Evolutionary conservation across 2,888 invertebrate species (phyloP).

Genomic region (Orthonychiurus folsomi): DNA sequence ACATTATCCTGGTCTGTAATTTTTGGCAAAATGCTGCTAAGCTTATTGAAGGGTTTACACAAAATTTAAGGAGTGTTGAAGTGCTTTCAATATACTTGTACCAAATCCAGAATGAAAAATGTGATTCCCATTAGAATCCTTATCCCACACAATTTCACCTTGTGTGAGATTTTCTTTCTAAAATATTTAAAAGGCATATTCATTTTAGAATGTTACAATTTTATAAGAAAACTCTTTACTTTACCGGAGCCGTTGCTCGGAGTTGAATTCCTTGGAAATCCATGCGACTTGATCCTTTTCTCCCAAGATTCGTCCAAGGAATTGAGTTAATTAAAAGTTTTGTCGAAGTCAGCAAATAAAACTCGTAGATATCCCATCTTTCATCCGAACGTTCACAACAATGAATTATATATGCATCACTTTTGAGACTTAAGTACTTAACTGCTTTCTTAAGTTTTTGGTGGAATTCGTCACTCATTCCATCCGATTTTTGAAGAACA

Average conservation of each 20-base stretch:
- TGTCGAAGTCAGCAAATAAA: not conserved
- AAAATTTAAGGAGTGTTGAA: constrained; percentile 18
- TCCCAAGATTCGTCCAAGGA: not conserved
- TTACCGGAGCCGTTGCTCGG: constrained; percentile 22
- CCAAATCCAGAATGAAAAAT: constrained; percentile 16
- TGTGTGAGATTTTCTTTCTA: constrained; percentile 23
- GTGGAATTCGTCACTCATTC: not conserved
- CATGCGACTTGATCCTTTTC: not conserved
- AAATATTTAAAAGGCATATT: not conserved
- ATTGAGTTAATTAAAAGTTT: not conserved
- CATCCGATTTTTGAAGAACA: not conserved
- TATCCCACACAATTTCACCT: constrained; percentile 20
- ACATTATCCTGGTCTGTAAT: not conserved
- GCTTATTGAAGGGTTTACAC: not conserved
- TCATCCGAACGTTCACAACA: too few species aligned
- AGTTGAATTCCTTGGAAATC: constrained; percentile 13
- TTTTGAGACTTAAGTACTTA: too few species aligned
- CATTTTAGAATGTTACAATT: not conserved
- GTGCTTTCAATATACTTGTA: constrained; percentile 14
- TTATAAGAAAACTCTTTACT: not conserved
- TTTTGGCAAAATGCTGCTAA: too few species aligned
- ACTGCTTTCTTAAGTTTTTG: too few species aligned
- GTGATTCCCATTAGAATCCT: not conserved
- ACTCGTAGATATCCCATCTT: not conserved
- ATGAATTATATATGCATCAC: too few species aligned